Conservation (phyloP, 2,888 invertebrate species). For the Hirudinaria manillensis region DNA sequence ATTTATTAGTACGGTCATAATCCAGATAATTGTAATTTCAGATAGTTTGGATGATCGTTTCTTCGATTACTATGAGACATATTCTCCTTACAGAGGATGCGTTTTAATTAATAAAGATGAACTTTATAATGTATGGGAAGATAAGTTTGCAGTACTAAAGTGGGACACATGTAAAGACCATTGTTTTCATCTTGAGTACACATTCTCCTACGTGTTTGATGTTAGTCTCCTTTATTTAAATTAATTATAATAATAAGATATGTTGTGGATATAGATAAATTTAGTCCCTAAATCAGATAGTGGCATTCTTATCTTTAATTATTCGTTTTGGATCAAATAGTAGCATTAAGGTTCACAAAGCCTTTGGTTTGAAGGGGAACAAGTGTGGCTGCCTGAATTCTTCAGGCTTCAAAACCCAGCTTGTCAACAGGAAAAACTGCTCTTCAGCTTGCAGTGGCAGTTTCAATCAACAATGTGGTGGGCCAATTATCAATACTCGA, state of each 20-base stretch:
- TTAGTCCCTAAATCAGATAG: not conserved
- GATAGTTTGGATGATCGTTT: constrained; percentile 12
- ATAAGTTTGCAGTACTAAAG: not conserved
- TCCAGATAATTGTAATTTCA: not conserved
- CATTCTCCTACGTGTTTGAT: constrained; percentile 4
- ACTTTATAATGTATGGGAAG: not conserved
- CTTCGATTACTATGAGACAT: constrained; percentile 16
- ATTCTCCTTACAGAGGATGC: constrained; percentile 19
- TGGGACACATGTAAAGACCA: constrained; percentile 18
- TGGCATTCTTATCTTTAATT: not conserved
- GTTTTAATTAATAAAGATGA: not conserved
- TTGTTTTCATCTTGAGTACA: constrained; percentile 7
- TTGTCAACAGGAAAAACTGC: not conserved
- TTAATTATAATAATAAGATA: not conserved
- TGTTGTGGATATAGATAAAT: not conserved
- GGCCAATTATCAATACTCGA: not conserved
- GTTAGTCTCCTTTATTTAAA: not conserved
- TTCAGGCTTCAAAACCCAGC: not conserved
- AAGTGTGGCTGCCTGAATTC: constrained; percentile 8
- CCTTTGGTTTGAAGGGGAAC: constrained; percentile 13
- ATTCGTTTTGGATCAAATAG: not conserved
- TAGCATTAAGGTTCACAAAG: too few species aligned
- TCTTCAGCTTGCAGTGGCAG: constrained; percentile 7
- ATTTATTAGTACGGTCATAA: too few species aligned
- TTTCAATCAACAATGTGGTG: constrained; percentile 4